phyloP scores from a whole-genome alignment of 2,888 invertebrate species.

The Drosophila mercatorum region DNA sequence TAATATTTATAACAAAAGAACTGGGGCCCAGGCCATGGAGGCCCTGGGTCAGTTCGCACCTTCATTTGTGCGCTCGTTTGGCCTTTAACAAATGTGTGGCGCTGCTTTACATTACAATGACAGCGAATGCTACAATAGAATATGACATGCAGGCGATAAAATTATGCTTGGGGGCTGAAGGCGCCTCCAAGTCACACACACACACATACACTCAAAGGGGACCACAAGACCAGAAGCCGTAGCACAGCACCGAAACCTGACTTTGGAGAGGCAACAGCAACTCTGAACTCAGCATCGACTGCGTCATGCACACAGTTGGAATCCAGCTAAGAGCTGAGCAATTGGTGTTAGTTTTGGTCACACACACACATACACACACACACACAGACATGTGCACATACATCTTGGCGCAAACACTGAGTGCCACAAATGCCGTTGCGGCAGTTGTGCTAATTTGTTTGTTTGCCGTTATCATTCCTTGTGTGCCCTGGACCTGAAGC shows the following conservation, averaged over 20 bases:
- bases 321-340: slow-evolving; percentile 74
- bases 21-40: slow-evolving; percentile 30
- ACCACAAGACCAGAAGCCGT: background rate
- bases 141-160: slow-evolving; percentile 81
- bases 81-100: slow-evolving; percentile 72
- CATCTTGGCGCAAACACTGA: slow-evolving; percentile 42
- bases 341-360: slow-evolving; percentile 72
- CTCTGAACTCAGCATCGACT: slow-evolving; percentile 21
- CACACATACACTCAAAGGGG: background rate
- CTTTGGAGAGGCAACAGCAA: slow-evolving; percentile 11
- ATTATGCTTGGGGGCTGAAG: slow-evolving; percentile 65
- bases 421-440: slow-evolving; percentile 65
- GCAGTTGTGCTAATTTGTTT: slow-evolving; percentile 80
- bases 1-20: slow-evolving; percentile 61
- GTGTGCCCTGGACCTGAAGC: slow-evolving; percentile 53
- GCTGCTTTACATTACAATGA: slow-evolving; percentile 72
- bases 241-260: slow-evolving; percentile 7
- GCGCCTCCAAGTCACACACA: slow-evolving; percentile 26
- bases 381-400: slow-evolving; percentile 7
- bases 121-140: slow-evolving; percentile 76
- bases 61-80: slow-evolving; percentile 71
- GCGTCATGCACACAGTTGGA: slow-evolving; percentile 33
- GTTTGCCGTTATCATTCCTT: slow-evolving; percentile 78
- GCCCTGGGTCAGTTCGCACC: slow-evolving; percentile 75
- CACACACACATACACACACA: slow-evolving; percentile 19